A percentile compares a stretch with the other conserved stretches of the same genome.
Evolutionary conservation across 2,888 invertebrate genomes (phyloP).

Genomic region (Eudemis profundana): DNA sequence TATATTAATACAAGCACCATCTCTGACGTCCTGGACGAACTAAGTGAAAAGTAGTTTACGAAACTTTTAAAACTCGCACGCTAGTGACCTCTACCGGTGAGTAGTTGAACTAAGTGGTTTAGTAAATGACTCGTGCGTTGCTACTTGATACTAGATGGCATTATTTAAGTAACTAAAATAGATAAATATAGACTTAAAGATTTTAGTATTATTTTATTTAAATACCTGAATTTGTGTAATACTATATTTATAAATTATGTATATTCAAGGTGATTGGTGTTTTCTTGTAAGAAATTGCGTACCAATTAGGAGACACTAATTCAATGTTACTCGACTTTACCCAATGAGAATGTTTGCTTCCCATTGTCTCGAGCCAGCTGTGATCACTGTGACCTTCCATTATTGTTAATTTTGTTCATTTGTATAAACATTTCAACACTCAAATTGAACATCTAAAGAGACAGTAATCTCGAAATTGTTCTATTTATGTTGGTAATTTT

Average conservation of each 20-base stretch:
- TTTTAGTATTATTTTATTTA: no score
- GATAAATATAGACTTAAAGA: neutral
- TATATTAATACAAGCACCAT: slow-evolving; percentile 63
- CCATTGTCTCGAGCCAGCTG: slow-evolving; percentile 59
- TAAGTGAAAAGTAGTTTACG: slow-evolving; percentile 62
- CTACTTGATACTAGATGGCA: slow-evolving; percentile 74
- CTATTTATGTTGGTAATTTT: neutral
- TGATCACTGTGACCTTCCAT: slow-evolving; percentile 61
- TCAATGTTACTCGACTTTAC: slow-evolving; percentile 35
- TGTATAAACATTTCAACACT: slow-evolving; percentile 53
- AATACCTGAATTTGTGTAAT: no score
- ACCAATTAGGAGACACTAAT: slow-evolving; percentile 28
- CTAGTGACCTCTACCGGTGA: slow-evolving; percentile 75
- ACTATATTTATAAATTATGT: neutral
- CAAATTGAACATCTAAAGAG: slow-evolving; percentile 37
- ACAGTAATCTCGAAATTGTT: neutral
- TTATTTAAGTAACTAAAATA: slow-evolving; percentile 45
- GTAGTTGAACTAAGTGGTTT: slow-evolving; percentile 62
- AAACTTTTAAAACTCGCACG: slow-evolving; percentile 59
- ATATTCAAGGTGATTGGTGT: neutral
- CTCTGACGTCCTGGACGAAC: slow-evolving; percentile 65
- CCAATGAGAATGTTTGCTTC: slow-evolving; percentile 58
- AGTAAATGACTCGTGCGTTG: slow-evolving; percentile 47
- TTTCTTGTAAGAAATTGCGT: slow-evolving; percentile 4
- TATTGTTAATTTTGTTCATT: slow-evolving; percentile 53